Conservation (phyloP, 2,797 vertebrate genomes). For the Chaenodraco wilsoni region DNA sequence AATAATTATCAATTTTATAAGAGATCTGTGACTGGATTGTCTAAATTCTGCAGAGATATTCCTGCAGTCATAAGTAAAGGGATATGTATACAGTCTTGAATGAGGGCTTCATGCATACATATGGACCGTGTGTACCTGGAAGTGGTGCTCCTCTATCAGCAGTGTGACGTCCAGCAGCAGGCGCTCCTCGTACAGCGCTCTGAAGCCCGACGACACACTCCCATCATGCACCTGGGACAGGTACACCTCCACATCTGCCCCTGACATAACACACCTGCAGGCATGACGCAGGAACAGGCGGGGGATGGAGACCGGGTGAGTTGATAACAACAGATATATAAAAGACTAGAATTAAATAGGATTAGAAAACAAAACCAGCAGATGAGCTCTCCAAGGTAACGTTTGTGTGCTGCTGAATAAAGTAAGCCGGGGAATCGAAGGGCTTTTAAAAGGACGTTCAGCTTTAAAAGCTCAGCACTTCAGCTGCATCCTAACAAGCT, state of each 20-base stretch:
- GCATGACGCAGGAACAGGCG: background rate
- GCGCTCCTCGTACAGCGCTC: constrained; percentile 97
- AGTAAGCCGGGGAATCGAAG: constrained; percentile 48
- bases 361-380: background rate
- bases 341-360: background rate
- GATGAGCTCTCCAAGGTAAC: background rate
- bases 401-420: constrained; percentile 29
- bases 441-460: constrained; percentile 54
- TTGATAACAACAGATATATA: background rate
- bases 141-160: constrained; percentile 97
- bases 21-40: background rate
- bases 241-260: constrained; percentile 99
- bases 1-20: background rate
- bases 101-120: too few species aligned
- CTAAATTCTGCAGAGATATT: background rate
- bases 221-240: constrained; percentile 98
- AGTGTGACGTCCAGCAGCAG: constrained; percentile 95
- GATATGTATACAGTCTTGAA: background rate
- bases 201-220: constrained; percentile 98
- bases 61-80: background rate
- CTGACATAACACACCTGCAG: constrained; percentile 97
- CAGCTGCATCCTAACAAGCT: constrained; percentile 59
- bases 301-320: background rate
- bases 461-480: constrained; percentile 73
- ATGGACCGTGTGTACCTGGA: constrained; percentile 85